A percentile compares a stretch with the other conserved stretches of the same genome.
These are phyloP conservation scores for Drosophila dives DNA, from an alignment of 2,888 invertebrate species.

Conservation along the genomic window DNA sequence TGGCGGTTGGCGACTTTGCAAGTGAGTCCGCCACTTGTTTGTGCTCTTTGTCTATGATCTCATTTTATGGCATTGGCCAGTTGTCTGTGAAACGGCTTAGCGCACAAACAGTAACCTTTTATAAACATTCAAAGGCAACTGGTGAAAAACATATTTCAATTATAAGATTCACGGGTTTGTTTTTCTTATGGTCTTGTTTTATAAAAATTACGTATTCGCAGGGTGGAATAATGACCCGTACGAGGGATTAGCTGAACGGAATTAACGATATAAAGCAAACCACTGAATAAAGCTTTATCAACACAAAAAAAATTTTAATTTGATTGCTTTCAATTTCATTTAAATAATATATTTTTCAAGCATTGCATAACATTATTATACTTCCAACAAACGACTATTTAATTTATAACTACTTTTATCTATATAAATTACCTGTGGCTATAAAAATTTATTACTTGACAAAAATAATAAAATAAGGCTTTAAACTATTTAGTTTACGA, in stretches of 20 bases:
- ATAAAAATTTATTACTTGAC: no score
- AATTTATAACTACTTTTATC: no score
- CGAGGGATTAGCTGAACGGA: neutral
- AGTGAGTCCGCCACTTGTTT: slow-evolving; percentile 29
- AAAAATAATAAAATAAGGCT: no score
- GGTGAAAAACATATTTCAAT: slow-evolving; percentile 8
- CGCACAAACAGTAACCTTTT: slow-evolving; percentile 2
- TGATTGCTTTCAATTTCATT: neutral
- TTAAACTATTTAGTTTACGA: no score
- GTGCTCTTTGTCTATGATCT: slow-evolving; percentile 52
- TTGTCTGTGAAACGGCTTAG: slow-evolving; percentile 3
- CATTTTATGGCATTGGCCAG: slow-evolving; percentile 27
- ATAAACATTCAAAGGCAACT: neutral
- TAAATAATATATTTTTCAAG: neutral
- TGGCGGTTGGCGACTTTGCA: slow-evolving; percentile 19
- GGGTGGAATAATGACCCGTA: neutral
- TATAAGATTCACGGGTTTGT: neutral
- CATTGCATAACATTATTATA: neutral
- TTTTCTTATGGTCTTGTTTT: neutral
- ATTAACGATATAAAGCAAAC: neutral
- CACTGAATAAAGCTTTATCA: neutral
- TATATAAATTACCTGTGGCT: no score
- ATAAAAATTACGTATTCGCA: slow-evolving; percentile 5
- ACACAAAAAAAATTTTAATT: neutral
- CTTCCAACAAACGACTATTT: no score